Conservation (phyloP, 2,888 invertebrate species). For the Apamea anceps region DNA sequence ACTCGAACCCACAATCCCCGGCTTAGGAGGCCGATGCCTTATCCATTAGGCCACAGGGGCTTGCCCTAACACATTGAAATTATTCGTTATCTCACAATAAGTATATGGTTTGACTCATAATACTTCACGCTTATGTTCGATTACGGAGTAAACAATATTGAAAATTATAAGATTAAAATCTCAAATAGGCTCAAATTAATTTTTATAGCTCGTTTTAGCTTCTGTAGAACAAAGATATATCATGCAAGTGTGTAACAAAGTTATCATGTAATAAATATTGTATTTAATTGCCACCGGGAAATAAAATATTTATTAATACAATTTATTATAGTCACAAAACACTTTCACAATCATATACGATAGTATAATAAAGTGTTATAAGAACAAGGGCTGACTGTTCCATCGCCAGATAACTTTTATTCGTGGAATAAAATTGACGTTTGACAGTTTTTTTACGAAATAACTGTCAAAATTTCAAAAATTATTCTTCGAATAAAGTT, state of each 20-base stretch:
- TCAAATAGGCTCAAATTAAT: neutral
- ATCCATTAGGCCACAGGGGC: conserved; percentile 95
- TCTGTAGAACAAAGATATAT: neutral
- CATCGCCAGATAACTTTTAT: too few relatives aligned
- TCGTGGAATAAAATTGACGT: too few relatives aligned
- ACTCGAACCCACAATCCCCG: conserved; percentile 94
- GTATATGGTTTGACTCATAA: too few relatives aligned
- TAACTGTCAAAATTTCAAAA: too few relatives aligned
- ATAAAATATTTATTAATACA: neutral
- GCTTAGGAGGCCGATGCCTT: conserved; percentile 95
- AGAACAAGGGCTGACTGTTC: neutral
- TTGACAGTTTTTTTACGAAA: too few relatives aligned
- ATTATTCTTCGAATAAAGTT: too few relatives aligned
- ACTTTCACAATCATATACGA: too few relatives aligned
- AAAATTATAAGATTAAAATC: neutral
- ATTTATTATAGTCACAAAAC: neutral
- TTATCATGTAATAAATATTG: neutral
- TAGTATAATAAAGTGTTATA: neutral
- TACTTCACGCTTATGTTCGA: neutral
- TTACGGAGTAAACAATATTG: neutral
- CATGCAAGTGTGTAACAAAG: neutral
- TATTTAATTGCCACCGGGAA: neutral
- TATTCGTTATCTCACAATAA: conserved; percentile 11
- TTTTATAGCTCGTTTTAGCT: neutral
- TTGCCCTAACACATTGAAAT: conserved; percentile 37